phyloP scores from a whole-genome alignment of 1,140 invertebrate genomes.

The Spodoptera litura region DNA sequence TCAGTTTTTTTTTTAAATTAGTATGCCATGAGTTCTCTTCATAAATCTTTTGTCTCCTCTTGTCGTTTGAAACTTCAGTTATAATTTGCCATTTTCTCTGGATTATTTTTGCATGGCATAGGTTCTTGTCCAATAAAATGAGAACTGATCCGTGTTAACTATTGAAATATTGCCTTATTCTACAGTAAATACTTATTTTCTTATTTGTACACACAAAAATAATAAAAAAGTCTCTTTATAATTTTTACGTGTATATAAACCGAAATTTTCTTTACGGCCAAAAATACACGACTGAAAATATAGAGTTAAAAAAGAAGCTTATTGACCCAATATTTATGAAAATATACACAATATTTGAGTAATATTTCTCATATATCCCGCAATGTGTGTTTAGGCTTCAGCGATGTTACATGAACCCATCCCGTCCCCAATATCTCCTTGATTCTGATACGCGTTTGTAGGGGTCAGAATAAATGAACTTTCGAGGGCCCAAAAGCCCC shows the following conservation, averaged over 20 bases:
- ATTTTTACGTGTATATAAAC: background rate
- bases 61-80: too few relatives aligned
- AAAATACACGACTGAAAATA: slow-evolving; percentile 2
- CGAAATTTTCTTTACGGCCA: background rate
- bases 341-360: slow-evolving; percentile 22
- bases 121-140: too few relatives aligned
- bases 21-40: too few relatives aligned
- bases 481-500: background rate
- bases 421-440: slow-evolving; percentile 18
- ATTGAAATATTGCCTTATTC: too few relatives aligned
- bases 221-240: background rate
- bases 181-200: too few relatives aligned
- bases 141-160: too few relatives aligned
- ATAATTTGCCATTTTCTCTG: too few relatives aligned
- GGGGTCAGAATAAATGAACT: slow-evolving; percentile 26
- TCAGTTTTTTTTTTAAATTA: too few relatives aligned
- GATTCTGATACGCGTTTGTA: slow-evolving; percentile 29
- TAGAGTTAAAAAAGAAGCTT: slow-evolving; percentile 8
- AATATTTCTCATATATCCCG: slow-evolving; percentile 35
- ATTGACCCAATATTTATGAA: slow-evolving; percentile 35
- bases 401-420: slow-evolving; percentile 11
- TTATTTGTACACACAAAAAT: background rate
- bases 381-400: slow-evolving; percentile 40
- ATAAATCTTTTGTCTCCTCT: too few relatives aligned
- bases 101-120: too few relatives aligned